Base-by-base conservation (phyloP, 2,113 vertebrate species). In the Phyllostomus hastatus region DNA sequence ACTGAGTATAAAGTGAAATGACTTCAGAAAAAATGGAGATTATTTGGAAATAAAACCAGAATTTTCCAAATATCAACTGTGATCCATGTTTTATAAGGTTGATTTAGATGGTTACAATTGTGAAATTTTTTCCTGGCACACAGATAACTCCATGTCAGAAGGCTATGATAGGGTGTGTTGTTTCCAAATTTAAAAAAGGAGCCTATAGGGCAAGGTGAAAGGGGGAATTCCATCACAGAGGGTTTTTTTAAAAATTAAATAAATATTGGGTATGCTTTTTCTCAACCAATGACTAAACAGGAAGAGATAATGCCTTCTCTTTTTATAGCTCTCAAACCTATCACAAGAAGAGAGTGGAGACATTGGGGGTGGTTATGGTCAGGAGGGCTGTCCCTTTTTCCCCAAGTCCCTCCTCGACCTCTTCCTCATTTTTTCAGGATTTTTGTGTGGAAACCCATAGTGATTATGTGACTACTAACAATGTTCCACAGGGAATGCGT, bases 11-110 rank as follows among this genome's bases (percentile, higher is more conserved):
- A 82, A 48, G 72, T 75, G 88, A 91, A 85, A 97, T 95, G 91
- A 93, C 89, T 54, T 96, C 35, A 73, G 28, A 88, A 78, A 94
- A 95, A 94, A 52, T 2, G 31, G 88, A 92, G 86, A 96, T 59
- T 88, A 92, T 98, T 95, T 96, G 91, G 93, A 96, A 97, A 96
- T 67, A 82, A 95, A 48, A 88, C 11, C 20, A 80, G 28, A 35
- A 67, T 94, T 96, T 97, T 93, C 88, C 96, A 97, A 95, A 94
- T 93, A 94, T 93, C 78, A 83, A 24, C 54, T 9, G 20, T 86
- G 69, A 92, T 46, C 76, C 52, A 35, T 87, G 78, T 67, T 96
- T 64, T 90, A 94, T 95, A 92, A 95, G n/a, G 22, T 76, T 89
- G 78, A 79, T 48, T 81, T 73, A 54, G 38, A 96, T 88, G 84